phyloP scores from a whole-genome alignment of 2,113 vertebrate species.

The Glaucidium brasilianum region DNA sequence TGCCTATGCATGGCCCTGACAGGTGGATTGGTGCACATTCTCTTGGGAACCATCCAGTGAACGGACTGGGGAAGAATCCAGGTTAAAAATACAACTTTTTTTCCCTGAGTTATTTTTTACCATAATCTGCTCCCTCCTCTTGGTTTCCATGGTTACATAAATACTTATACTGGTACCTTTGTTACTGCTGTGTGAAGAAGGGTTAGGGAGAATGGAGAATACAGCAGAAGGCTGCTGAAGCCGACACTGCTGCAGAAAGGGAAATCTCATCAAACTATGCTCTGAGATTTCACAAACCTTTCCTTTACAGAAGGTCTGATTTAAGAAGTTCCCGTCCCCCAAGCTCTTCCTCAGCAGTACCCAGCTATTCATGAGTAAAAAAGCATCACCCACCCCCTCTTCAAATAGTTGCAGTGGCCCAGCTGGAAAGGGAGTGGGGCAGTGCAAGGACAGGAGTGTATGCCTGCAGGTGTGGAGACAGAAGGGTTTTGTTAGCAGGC shows the following conservation, averaged over 20 bases:
- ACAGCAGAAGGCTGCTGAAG: background rate
- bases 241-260: background rate
- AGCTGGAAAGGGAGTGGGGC: background rate
- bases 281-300: background rate
- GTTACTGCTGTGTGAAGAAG: background rate
- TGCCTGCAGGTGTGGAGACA: background rate
- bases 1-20: background rate
- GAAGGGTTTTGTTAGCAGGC: background rate
- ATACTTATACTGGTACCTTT: background rate
- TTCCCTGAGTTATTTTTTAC: background rate
- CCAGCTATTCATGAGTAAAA: background rate
- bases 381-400: background rate
- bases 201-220: background rate
- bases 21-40: background rate
- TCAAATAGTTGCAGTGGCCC: background rate
- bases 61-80: background rate
- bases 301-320: background rate
- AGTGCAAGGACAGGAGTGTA: background rate
- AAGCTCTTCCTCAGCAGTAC: background rate
- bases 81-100: background rate
- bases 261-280: background rate
- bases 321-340: background rate
- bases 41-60: background rate
- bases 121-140: background rate
- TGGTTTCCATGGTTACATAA: conserved; percentile 38